A percentile compares a stretch with the other conserved stretches of the same genome.
Conservation (phyloP, 1,140 invertebrate species). For the Formica exsecta region DNA sequence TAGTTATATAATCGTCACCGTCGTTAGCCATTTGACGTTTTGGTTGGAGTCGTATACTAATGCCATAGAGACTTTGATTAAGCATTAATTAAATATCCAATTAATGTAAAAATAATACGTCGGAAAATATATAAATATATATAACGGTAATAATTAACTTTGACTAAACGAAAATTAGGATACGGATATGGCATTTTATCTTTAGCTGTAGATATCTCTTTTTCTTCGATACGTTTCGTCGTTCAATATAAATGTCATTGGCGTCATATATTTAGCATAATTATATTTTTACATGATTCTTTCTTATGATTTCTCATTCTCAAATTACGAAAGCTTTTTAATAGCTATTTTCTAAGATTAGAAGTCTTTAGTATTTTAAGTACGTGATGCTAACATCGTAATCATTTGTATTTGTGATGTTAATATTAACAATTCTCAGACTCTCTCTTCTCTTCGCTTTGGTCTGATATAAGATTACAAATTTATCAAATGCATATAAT, state of each 20-base stretch:
- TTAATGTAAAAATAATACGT: slow-evolving; percentile 16
- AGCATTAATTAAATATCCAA: slow-evolving; percentile 21
- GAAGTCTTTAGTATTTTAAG: background rate
- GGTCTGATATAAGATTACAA: background rate
- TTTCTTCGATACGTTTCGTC: background rate
- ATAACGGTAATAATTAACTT: background rate
- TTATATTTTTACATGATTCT: slow-evolving; percentile 9
- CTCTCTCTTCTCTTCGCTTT: background rate
- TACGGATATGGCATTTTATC: background rate
- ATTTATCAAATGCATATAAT: background rate
- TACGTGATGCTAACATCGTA: background rate
- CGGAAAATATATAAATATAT: slow-evolving; percentile 17
- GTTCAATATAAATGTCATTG: background rate
- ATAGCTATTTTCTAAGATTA: background rate
- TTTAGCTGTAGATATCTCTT: slow-evolving; percentile 16
- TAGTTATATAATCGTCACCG: slow-evolving; percentile 15
- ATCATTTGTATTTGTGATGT: background rate
- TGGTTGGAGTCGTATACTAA: slow-evolving; percentile 3
- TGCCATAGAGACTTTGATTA: background rate
- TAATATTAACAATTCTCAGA: background rate
- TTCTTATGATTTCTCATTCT: background rate
- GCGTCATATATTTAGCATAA: background rate
- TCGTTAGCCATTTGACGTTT: background rate
- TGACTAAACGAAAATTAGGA: slow-evolving; percentile 13
- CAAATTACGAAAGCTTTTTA: background rate